Evolutionary conservation across 1,140 invertebrate genomes (phyloP), one percentile per base, ranked within the genome.

Genomic region (Drosophila baimaii): DNA sequence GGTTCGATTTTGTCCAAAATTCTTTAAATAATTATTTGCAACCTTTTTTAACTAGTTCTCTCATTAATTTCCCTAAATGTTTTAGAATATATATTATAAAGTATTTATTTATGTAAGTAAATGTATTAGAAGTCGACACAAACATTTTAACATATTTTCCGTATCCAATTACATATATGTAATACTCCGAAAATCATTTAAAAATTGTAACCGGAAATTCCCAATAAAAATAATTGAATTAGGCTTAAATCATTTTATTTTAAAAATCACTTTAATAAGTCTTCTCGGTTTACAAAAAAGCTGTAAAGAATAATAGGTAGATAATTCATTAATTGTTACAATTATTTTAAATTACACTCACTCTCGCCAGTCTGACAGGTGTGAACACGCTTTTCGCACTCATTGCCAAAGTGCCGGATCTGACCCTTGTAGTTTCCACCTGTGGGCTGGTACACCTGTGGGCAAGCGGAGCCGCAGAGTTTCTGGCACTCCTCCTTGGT

Each of bases 401-500:
- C 37, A 58, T 86, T 86, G n/a, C 63, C 33, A 37, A 86, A 86
- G 4, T 8, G 43, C 5, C 39, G 37, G 1, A 6, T 2, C 8
- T 70, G 5, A 1, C 73, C 73, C 13, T 41, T 57, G 17, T 86
- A 82, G 31, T 2, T 31, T 3, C 63, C 83, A 4, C 23, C 2
- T 1, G 65, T 51, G 1, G 83, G 79, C 6, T 44, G 25, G 37
- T 39, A 88, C 7, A 46, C 17, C 12, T 47, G 27, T 12, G 61
- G 51, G 8, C 82, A 86, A 15, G 17, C 3, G 2, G 1, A 1
- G 0, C 9, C 2, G 13, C 82, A 86, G 0, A 19, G 2, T n/a
- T 79, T 54, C 17, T 88, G 82, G 46, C 83, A 86, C 56, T 82
- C 58, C 19, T 76, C 70, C 44, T 79, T 79, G 2, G 79, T 82